A percentile compares a stretch with the other conserved stretches of the same genome.
phyloP scores from a whole-genome alignment of 2,797 vertebrate species.

The Falco biarmicus region DNA sequence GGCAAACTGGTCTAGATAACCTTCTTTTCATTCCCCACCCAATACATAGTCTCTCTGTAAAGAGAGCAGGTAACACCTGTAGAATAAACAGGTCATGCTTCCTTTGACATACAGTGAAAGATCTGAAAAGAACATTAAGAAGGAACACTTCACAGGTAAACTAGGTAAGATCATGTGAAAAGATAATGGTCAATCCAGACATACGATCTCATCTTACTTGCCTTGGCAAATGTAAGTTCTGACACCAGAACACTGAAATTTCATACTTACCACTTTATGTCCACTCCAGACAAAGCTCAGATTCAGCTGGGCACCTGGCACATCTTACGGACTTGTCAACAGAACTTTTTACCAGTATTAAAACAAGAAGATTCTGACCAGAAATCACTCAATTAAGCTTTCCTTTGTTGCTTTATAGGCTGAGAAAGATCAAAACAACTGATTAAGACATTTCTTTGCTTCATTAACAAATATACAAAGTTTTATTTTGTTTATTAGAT shows the following conservation, averaged over 20 bases:
- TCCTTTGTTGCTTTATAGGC: not conserved
- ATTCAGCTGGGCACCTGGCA: not conserved
- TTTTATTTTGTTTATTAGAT: constrained; percentile 64
- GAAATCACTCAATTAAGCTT: not conserved
- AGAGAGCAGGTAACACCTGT: not conserved
- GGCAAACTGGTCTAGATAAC: not conserved
- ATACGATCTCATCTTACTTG: not conserved
- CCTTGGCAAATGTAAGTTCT: not conserved
- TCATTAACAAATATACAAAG: constrained; percentile 63
- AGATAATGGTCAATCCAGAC: not conserved
- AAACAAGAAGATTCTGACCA: not conserved
- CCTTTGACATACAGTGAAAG: not conserved
- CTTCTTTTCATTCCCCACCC: not conserved
- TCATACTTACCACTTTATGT: not conserved
- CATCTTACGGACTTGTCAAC: not conserved
- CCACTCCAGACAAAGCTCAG: not conserved
- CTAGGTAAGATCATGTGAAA: not conserved
- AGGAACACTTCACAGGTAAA: not conserved
- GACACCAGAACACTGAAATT: not conserved
- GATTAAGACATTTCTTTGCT: constrained; percentile 50
- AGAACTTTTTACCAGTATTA: not conserved
- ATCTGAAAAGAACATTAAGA: not conserved
- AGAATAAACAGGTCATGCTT: not conserved
- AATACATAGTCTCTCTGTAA: not conserved
- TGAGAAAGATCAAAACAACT: constrained; percentile 34